Conservation (phyloP, 2,888 invertebrate genomes). For the Dicroscelio sp. region DNA sequence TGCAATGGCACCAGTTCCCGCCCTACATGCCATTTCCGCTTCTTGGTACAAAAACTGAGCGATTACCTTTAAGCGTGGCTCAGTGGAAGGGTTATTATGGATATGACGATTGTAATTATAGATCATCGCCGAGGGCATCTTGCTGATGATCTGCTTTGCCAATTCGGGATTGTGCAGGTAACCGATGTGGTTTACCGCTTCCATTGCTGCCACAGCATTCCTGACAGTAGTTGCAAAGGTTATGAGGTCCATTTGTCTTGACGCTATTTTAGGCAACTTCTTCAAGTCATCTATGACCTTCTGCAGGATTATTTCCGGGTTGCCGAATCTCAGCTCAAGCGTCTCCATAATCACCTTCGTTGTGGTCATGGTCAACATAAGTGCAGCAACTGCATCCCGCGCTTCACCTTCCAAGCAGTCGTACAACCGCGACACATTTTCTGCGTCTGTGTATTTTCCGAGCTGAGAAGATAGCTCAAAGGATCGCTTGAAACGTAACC, state of each 20-base stretch:
- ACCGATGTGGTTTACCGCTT: neutral
- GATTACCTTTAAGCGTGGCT: neutral
- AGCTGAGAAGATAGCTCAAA: conserved; percentile 57
- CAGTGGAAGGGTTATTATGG: neutral
- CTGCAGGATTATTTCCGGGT: neutral
- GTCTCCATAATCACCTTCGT: neutral
- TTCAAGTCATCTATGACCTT: neutral
- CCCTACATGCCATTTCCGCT: neutral
- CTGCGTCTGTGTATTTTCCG: conserved; percentile 56
- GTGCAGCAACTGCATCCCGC: conserved; percentile 41
- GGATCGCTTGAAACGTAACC: conserved; percentile 56
- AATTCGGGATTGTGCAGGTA: conserved; percentile 26
- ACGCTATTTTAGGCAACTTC: neutral
- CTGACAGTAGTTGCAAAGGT: neutral
- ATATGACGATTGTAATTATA: conserved; percentile 1
- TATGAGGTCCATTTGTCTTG: neutral
- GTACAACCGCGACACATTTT: conserved; percentile 52
- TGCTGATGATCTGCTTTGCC: neutral
- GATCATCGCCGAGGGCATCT: conserved; percentile 25
- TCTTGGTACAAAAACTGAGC: neutral
- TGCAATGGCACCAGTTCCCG: too few species aligned
- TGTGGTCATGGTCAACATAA: neutral
- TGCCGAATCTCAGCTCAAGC: neutral
- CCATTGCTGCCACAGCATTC: neutral
- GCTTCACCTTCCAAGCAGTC: conserved; percentile 44